A percentile compares a stretch with the other conserved stretches of the same genome.
Conservation (phyloP, 2,797 vertebrate genomes). For the Microcaecilia unicolor region DNA sequence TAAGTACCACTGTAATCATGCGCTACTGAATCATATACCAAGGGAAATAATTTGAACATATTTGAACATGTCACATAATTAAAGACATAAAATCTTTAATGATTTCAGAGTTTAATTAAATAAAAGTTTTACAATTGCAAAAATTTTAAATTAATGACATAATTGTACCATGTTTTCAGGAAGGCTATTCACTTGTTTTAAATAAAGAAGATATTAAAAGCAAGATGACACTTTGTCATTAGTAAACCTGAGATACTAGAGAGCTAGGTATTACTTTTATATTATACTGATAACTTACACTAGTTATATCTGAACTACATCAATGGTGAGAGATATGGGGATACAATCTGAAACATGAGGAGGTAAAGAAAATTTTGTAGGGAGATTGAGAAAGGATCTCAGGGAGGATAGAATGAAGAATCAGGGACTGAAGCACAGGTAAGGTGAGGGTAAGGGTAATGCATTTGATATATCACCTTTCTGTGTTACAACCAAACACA, state of each 20-base stretch:
- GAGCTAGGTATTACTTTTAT: constrained; percentile 36
- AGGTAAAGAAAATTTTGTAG: too few species aligned
- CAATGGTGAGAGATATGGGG: too few species aligned
- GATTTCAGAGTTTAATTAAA: constrained; percentile 23
- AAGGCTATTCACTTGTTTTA: constrained; percentile 3
- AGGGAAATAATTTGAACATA: neutral
- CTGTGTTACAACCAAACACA: too few species aligned
- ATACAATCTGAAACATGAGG: too few species aligned
- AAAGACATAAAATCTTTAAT: constrained; percentile 3
- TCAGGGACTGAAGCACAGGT: too few species aligned
- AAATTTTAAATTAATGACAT: too few species aligned
- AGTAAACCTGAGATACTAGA: constrained; percentile 35
- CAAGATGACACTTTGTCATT: constrained; percentile 15
- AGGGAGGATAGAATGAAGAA: too few species aligned
- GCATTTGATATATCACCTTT: too few species aligned
- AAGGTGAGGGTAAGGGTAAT: too few species aligned
- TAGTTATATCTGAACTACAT: too few species aligned
- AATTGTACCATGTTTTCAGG: constrained; percentile 7
- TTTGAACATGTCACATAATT: neutral
- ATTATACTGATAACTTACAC: constrained; percentile 41
- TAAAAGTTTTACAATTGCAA: constrained; percentile 14
- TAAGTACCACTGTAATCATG: neutral
- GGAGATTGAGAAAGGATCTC: too few species aligned
- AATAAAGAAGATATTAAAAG: constrained; percentile 28
- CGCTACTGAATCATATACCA: constrained; percentile 2